Evolutionary conservation across 2,797 vertebrate genomes (phyloP).

Genomic region (Platalea minor): DNA sequence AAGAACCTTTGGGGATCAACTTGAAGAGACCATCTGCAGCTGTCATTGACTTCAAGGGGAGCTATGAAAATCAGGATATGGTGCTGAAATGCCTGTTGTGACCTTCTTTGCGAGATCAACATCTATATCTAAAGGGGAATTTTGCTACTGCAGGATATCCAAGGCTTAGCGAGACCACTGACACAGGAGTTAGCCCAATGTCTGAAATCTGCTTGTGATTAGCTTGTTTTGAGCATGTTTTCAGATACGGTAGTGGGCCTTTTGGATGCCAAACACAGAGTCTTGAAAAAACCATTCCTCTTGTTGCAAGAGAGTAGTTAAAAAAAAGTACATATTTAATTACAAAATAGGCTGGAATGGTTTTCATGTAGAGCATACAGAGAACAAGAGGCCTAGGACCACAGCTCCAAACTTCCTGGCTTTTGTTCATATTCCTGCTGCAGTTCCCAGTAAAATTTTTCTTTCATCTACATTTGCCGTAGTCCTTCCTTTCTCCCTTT

Average conservation of each 20-base stretch:
- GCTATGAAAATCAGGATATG: background rate
- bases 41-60: background rate
- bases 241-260: background rate
- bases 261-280: background rate
- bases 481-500: slow-evolving; percentile 22
- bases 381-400: background rate
- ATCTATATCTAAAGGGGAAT: background rate
- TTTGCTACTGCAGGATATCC: background rate
- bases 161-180: background rate
- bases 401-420: background rate
- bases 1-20: background rate
- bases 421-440: background rate
- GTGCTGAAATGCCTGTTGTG: background rate
- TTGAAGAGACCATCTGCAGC: background rate
- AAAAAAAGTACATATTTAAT: background rate
- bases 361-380: background rate
- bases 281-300: background rate
- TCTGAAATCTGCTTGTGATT: background rate
- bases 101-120: background rate
- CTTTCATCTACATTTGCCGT: background rate
- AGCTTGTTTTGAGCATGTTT: background rate
- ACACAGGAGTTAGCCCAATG: background rate
- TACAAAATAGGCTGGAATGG: background rate
- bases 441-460: background rate
- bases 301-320: background rate